Evolutionary conservation across 2,113 vertebrate species (phyloP), one percentile per base, ranked within the genome.

Genomic region (Micromys minutus): DNA sequence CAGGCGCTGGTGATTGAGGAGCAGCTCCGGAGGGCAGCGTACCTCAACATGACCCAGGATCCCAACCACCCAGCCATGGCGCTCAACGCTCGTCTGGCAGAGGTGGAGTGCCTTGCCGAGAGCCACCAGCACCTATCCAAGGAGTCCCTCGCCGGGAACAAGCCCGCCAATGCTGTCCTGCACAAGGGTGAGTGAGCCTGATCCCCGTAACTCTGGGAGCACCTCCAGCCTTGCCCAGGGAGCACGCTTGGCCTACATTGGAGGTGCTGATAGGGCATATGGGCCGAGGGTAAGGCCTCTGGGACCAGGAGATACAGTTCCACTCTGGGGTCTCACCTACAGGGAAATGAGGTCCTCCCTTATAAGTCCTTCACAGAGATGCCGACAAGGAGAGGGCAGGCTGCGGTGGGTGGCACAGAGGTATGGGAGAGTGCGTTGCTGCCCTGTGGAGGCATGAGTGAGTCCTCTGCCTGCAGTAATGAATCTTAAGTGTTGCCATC

Each of bases 41-140:
- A 99, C 98, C 99, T 99, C 96, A 99, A 99, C 98, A 99, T 99
- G 99, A 99, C 99, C 89, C 99, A 99, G 98, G 99, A 99, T 97
- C 98, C 99, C 95, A 99, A 95, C 87, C 99, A 99, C 97, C 99
- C 99, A 0, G 99, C 99, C 98, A 99, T 99, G 99, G 99, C 99
- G 7, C 98, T 99, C 90, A 99, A 99, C 7, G 99, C 99, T 0
- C 99, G 99, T 91, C 99, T 99, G 97, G 98, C 99, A 0, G 99
- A 99, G 97, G 99, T 99, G 97, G 99, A 99, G 97, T 99, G 99
- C 98, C 99, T 99, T 98, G 99, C 99, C 0, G 99, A 99, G 98
- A 99, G 99, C 96, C 99, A 99, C 98, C 99, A 99, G 98, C 99
- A 99, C 96, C 99, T 99, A 98, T 99, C 99, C 98, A 99, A 99